phyloP scores from a whole-genome alignment of 2,888 invertebrate species.

The Galeruca laticollis region DNA sequence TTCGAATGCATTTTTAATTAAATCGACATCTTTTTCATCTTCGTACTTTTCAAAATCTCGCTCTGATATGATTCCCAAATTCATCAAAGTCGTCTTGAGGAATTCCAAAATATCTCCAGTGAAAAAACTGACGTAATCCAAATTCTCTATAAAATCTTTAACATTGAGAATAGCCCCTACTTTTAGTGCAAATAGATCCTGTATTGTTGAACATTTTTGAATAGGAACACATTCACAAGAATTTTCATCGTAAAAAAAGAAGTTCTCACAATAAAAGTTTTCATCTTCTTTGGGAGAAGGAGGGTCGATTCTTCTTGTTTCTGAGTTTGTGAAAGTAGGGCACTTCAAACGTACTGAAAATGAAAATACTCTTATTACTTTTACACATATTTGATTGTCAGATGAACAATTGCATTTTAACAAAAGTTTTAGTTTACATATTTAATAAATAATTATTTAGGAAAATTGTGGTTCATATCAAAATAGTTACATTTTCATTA shows the following conservation, averaged over 20 bases:
- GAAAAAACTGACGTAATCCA: background rate
- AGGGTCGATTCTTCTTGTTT: background rate
- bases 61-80: background rate
- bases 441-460: too few species aligned
- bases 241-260: slow-evolving; percentile 7
- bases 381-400: too few species aligned
- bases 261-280: background rate
- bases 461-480: too few species aligned
- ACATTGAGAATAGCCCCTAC: background rate
- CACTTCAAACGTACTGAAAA: slow-evolving; percentile 17
- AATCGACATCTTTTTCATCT: slow-evolving; percentile 27
- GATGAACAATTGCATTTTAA: too few species aligned
- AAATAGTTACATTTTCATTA: too few species aligned
- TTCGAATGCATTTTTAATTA: slow-evolving; percentile 13
- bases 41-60: background rate
- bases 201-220: background rate
- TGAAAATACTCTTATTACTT: background rate
- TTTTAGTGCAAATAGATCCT: background rate
- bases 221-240: background rate
- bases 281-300: background rate
- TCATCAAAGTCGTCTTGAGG: background rate
- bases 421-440: too few species aligned
- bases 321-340: background rate
- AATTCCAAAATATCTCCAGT: background rate
- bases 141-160: background rate